phyloP scores from a whole-genome alignment of 2,113 vertebrate species.

The Crotalus viridis region DNA sequence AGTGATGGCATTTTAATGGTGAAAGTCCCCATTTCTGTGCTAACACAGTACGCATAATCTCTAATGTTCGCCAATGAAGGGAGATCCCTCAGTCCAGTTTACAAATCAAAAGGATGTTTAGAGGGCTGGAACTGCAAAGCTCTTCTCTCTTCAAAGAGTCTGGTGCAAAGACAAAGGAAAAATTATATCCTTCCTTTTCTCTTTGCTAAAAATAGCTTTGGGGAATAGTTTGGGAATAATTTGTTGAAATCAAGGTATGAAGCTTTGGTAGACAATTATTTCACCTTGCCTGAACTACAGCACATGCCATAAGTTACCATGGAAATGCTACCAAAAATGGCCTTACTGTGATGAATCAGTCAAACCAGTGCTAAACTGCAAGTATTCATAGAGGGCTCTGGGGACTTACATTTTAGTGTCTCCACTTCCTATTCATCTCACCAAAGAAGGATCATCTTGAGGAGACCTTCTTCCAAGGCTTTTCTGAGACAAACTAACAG shows the following conservation, averaged over 20 bases:
- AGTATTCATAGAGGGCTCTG: not conserved
- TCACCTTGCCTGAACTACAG: not conserved
- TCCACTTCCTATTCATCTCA: not conserved
- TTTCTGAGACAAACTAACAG: not conserved
- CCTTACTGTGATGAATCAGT: not conserved
- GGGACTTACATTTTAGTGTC: not conserved
- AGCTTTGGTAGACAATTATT: not conserved
- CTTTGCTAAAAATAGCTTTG: not conserved
- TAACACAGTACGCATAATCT: not conserved
- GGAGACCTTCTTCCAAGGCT: not conserved
- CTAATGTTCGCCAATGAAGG: not conserved
- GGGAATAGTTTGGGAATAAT: not conserved
- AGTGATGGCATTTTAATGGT: not conserved
- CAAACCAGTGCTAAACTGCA: not conserved
- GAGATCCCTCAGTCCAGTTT: not conserved
- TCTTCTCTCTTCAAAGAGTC: not conserved
- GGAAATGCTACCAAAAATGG: constrained; percentile 13
- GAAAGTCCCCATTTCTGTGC: not conserved
- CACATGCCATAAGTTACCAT: not conserved
- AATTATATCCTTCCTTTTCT: not conserved
- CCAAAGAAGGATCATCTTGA: not conserved
- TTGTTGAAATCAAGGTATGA: not conserved
- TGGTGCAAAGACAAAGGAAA: not conserved
- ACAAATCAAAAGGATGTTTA: not conserved
- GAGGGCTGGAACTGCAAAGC: not conserved